Evolutionary conservation across 2,113 vertebrate species (phyloP).

Genomic region (Notarius quadriscutis): DNA sequence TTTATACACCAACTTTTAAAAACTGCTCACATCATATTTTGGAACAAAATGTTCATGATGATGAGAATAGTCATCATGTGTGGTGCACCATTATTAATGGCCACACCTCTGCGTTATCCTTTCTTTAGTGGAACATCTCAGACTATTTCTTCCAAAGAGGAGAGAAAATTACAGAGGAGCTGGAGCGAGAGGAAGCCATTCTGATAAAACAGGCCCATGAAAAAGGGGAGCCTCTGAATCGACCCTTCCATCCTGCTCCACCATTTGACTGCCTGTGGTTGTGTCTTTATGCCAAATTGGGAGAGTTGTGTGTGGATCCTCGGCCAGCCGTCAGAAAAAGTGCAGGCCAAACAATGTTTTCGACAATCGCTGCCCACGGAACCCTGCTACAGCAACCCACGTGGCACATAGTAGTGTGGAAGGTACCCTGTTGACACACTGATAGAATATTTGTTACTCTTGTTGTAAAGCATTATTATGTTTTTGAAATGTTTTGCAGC

Average conservation of each 20-base stretch:
- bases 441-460: no score
- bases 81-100: not conserved
- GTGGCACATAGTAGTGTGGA: slow-evolving; percentile 97
- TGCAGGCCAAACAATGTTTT: slow-evolving; percentile 94
- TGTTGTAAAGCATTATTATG: not conserved
- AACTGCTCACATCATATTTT: not conserved
- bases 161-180: slow-evolving; percentile 90
- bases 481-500: not conserved
- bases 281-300: slow-evolving; percentile 93
- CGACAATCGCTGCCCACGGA: slow-evolving; percentile 94
- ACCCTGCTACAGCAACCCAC: slow-evolving; percentile 93
- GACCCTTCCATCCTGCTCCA: slow-evolving; percentile 93
- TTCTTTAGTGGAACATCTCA: slow-evolving; percentile 96
- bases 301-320: slow-evolving; percentile 93
- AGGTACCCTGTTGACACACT: slow-evolving; percentile 63
- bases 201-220: slow-evolving; percentile 90
- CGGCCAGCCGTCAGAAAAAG: slow-evolving; percentile 96
- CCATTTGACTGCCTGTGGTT: slow-evolving; percentile 98
- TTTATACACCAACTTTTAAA: not conserved
- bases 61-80: not conserved
- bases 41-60: not conserved
- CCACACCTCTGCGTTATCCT: slow-evolving; percentile 26
- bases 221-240: slow-evolving; percentile 84
- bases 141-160: slow-evolving; percentile 99
- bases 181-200: slow-evolving; percentile 86